These are phyloP conservation scores for Hafferia zeledoni DNA, from an alignment of 2,797 vertebrate genomes.

Conservation along the genomic window DNA sequence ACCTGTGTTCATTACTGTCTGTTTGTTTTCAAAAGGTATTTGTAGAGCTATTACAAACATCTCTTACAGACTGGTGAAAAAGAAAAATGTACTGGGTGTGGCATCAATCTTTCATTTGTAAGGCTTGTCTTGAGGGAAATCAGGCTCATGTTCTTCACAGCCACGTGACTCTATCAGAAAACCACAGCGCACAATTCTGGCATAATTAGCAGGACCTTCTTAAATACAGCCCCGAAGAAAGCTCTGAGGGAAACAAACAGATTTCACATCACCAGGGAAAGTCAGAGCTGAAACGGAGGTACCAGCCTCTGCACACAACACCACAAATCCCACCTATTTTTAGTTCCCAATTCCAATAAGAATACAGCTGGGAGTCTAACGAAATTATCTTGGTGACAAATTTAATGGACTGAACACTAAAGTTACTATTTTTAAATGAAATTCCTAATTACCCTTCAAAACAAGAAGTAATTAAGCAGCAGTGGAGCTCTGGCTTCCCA, in stretches of 20 bases:
- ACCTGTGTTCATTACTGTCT: background rate
- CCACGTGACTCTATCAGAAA: conserved; percentile 52
- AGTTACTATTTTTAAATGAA: conserved; percentile 71
- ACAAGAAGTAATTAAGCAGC: conserved; percentile 62
- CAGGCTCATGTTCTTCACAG: conserved; percentile 28
- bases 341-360: conserved; percentile 52
- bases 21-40: conserved; percentile 26
- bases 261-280: conserved; percentile 23
- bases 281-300: conserved; percentile 21
- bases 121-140: conserved; percentile 38
- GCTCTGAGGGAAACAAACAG: conserved; percentile 14
- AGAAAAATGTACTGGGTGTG: background rate
- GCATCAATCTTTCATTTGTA: conserved; percentile 7
- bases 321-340: conserved; percentile 61
- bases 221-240: conserved; percentile 31
- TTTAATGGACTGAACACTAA: conserved; percentile 62
- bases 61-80: background rate
- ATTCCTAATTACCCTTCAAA: conserved; percentile 61
- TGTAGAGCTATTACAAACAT: conserved; percentile 18
- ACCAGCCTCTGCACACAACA: background rate
- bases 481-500: conserved; percentile 9
- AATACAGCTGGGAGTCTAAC: conserved; percentile 58
- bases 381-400: conserved; percentile 65
- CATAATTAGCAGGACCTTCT: conserved; percentile 50
- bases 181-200: conserved; percentile 14